A percentile compares a stretch with the other conserved stretches of the same genome.
These are phyloP conservation scores for Pomacea canaliculata DNA, from an alignment of 2,888 invertebrate species.

Conservation along the genomic window DNA sequence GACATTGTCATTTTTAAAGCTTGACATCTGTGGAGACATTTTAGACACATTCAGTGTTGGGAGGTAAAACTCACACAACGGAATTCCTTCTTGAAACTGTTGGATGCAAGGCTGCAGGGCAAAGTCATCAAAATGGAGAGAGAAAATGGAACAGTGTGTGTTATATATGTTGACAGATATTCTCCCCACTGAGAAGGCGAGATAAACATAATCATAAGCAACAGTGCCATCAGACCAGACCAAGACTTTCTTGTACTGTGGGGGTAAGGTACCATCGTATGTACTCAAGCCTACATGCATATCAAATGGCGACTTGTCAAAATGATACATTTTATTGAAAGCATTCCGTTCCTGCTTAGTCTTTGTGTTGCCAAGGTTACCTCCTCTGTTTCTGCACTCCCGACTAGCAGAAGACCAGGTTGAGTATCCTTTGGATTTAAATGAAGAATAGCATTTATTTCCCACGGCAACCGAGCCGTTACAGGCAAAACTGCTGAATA, in stretches of 20 bases:
- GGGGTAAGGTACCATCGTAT: not conserved
- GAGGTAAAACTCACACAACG: too few relatives aligned
- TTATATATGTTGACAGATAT: too few relatives aligned
- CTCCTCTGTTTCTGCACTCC: slow-evolving; percentile 2
- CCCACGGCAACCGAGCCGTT: slow-evolving; percentile 1
- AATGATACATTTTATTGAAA: slow-evolving; percentile 3
- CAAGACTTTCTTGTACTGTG: slow-evolving; percentile 3
- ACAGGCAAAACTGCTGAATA: slow-evolving; percentile 10
- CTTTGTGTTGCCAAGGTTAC: slow-evolving; percentile 9
- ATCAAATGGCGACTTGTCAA: not conserved
- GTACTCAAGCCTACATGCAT: slow-evolving; percentile 6
- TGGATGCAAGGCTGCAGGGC: too few relatives aligned
- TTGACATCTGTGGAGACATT: too few relatives aligned
- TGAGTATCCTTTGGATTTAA: not conserved
- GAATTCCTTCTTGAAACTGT: too few relatives aligned
- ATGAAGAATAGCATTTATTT: slow-evolving; percentile 12
- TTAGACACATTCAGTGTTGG: too few relatives aligned
- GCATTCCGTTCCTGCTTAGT: slow-evolving; percentile 8
- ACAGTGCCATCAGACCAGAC: slow-evolving; percentile 12
- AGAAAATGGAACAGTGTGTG: too few relatives aligned
- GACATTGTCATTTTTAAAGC: too few relatives aligned
- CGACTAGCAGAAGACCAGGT: not conserved
- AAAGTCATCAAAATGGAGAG: too few relatives aligned
- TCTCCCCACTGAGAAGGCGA: too few relatives aligned
- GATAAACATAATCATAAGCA: not conserved